Conservation (phyloP, 2,113 vertebrate genomes). For the Petromus typicus region DNA sequence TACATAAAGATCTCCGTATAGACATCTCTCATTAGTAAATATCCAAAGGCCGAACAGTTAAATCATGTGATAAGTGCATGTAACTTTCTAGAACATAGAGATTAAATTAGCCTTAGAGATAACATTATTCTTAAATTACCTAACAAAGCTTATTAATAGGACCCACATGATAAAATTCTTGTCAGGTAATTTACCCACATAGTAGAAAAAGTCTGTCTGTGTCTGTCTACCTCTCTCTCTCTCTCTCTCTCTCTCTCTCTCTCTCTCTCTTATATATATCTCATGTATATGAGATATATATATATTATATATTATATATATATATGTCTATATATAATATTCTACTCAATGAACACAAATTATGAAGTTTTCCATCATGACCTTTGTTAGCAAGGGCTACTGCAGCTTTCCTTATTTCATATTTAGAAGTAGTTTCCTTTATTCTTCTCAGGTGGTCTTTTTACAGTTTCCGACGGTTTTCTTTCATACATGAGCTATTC, state of each 20-base stretch:
- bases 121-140: background rate
- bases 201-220: background rate
- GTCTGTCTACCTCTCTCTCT: background rate
- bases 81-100: background rate
- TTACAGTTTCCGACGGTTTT: background rate
- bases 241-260: background rate
- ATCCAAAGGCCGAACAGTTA: background rate
- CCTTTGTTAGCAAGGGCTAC: background rate
- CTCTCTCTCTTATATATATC: background rate
- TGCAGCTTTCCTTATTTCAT: background rate
- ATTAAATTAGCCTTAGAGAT: background rate
- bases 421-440: constrained; percentile 43
- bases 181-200: background rate
- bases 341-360: too few relatives aligned
- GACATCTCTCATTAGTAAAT: constrained; percentile 30
- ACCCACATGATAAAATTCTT: background rate
- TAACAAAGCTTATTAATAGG: background rate
- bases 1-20: background rate
- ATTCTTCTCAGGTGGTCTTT: background rate
- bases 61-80: background rate
- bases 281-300: background rate
- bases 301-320: too few relatives aligned
- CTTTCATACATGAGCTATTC: background rate
- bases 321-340: too few relatives aligned
- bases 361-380: background rate